A percentile compares a stretch with the other conserved stretches of the same genome.
These are phyloP conservation scores for Coptodon bakossiorum DNA, from an alignment of 2,113 vertebrate genomes.

Conservation along the genomic window DNA sequence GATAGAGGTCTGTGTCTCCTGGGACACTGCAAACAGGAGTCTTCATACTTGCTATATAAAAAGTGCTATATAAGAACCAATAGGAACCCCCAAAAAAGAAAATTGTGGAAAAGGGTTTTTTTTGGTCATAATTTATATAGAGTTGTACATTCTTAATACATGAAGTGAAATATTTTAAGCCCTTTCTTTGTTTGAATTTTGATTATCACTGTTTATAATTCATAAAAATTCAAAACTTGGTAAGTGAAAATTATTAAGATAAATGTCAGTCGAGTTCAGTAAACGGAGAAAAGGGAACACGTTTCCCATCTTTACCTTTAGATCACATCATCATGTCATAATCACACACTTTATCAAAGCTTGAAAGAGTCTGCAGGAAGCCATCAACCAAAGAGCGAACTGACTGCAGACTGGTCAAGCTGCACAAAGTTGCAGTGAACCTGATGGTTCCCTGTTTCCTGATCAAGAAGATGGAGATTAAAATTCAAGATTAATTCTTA, in stretches of 20 bases:
- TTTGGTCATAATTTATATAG: not conserved
- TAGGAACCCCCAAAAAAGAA: not conserved
- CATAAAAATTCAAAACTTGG: not conserved
- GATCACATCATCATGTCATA: not conserved
- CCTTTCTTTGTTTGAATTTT: not conserved
- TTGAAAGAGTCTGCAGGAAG: not conserved
- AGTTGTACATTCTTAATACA: not conserved
- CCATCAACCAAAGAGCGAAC: not conserved
- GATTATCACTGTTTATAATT: not conserved
- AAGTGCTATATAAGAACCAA: not conserved
- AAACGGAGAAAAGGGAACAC: not conserved
- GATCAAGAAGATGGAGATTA: not conserved
- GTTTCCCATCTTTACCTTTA: not conserved
- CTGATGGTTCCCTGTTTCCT: not conserved
- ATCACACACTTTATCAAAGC: not conserved
- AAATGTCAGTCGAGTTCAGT: not conserved
- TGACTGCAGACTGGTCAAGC: not conserved
- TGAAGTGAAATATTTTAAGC: not conserved
- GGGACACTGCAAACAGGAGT: not conserved
- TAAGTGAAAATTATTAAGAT: not conserved
- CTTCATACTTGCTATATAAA: not conserved
- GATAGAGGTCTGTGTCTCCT: not conserved
- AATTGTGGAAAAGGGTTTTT: not conserved
- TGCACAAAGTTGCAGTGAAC: not conserved
- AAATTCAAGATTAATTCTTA: not conserved